Conservation (phyloP, 2,888 invertebrate genomes). For the Oscheius sp. region DNA sequence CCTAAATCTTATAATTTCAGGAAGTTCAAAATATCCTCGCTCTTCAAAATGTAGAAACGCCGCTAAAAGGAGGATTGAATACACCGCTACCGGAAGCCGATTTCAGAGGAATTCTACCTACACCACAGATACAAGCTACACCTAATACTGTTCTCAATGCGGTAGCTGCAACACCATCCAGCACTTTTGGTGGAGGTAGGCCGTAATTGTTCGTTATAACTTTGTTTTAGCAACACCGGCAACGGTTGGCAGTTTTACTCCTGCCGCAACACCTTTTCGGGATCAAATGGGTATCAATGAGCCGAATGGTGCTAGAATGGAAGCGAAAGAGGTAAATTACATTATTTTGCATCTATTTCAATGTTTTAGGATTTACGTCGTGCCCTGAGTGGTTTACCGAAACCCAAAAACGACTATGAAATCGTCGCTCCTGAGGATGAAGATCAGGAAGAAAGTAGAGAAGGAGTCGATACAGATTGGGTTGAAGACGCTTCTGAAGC, state of each 20-base stretch:
- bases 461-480: slow-evolving; percentile 50
- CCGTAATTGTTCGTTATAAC: slow-evolving; percentile 2
- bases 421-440: slow-evolving; percentile 85
- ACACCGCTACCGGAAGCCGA: slow-evolving; percentile 91
- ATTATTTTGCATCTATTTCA: not conserved
- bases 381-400: slow-evolving; percentile 85
- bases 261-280: slow-evolving; percentile 82
- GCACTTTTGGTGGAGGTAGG: slow-evolving; percentile 44
- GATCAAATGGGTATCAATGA: slow-evolving; percentile 95
- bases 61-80: slow-evolving; percentile 92
- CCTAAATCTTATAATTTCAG: slow-evolving; percentile 76
- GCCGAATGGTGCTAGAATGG: slow-evolving; percentile 79
- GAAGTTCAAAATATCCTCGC: slow-evolving; percentile 99
- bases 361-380: slow-evolving; percentile 79
- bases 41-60: slow-evolving; percentile 95
- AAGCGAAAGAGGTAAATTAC: slow-evolving; percentile 36
- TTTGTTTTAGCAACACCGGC: slow-evolving; percentile 43
- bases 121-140: slow-evolving; percentile 76
- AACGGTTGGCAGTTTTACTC: slow-evolving; percentile 44
- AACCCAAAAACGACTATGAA: slow-evolving; percentile 96
- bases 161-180: slow-evolving; percentile 71
- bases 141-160: slow-evolving; percentile 88
- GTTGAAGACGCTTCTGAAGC: slow-evolving; percentile 71
- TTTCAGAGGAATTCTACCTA: slow-evolving; percentile 77
- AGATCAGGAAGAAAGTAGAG: slow-evolving; percentile 17